Evolutionary conservation across 1,140 invertebrate species (phyloP), one percentile per base, ranked within the genome.

Genomic region (Drosophila sechellia): DNA sequence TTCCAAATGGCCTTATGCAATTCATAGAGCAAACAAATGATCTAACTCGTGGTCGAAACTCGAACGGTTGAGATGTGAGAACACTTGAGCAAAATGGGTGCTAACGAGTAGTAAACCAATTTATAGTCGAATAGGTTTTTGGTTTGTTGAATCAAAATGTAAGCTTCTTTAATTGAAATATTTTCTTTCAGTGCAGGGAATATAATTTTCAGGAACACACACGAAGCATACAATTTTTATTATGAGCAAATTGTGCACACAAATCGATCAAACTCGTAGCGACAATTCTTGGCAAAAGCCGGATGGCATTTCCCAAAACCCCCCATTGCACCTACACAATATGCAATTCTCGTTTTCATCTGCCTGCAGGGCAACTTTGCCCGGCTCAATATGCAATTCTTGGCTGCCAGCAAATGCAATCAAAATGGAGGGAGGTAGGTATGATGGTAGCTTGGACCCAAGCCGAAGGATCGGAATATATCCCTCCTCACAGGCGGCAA

Each of bases 381-480:
- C 40, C 60, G 20, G 63, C 64, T 79, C 57, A 61, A 79, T 79
- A 68, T 79, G 77, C 76, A 56, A 59, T 76, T 71, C 55, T 15
- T 40, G 78, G 42, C 58, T 52, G 42, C 58, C 53, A 55, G 73
- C 49, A 75, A 81, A 76, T 81, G 78, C 78, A 81, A 84, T 85
- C 65, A 77, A 77, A 52, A 49, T 40, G 15, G 45, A 46, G 31
- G 15, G 17, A 34, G 48, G 40, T 11, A 11, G 17, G 17, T 0
- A 0, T 53, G 20, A 10, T 13, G 35, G 15, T 11, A 5, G 42
- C 4, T 11, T 6, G 6, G 40, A 12, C 10, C 3, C 12, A 39
- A 39, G 37, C 12, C 31, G 31, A 10, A 31, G 31, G 31, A 31
- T 31, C 31, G 31, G 31, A 31, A 31, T 31, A 31, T 8, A 25